A percentile compares a stretch with the other conserved stretches of the same genome.
Conservation (phyloP, 2,888 invertebrate species). For the Pristionchus japonicus region DNA sequence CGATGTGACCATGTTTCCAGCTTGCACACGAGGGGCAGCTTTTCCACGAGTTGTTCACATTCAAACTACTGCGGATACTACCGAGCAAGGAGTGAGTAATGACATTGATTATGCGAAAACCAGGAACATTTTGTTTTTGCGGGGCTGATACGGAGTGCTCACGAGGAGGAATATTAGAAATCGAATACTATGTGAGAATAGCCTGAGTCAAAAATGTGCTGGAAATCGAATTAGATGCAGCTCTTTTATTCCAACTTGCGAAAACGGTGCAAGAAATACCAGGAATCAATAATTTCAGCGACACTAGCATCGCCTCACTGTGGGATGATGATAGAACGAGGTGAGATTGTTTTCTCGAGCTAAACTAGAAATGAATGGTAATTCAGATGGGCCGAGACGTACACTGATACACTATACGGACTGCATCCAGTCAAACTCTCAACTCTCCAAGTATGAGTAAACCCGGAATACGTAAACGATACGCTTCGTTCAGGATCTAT, state of each 20-base stretch:
- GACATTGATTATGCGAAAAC: no score
- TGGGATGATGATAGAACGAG: not conserved
- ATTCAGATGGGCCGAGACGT: not conserved
- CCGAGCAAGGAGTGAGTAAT: slow-evolving; percentile 8
- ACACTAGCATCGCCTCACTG: not conserved
- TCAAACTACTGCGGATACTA: not conserved
- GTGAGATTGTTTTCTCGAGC: not conserved
- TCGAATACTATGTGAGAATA: no score
- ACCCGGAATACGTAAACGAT: no score
- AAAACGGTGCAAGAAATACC: no score
- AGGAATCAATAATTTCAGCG: slow-evolving; percentile 9
- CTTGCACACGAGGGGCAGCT: slow-evolving; percentile 9
- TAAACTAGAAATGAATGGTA: not conserved
- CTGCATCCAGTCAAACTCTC: slow-evolving; percentile 3
- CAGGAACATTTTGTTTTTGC: no score
- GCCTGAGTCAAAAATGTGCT: no score
- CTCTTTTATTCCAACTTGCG: no score
- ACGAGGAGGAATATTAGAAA: no score
- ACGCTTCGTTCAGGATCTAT: not conserved
- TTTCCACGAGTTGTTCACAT: slow-evolving; percentile 13
- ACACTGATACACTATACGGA: not conserved
- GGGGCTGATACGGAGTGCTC: no score
- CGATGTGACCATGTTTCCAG: no score
- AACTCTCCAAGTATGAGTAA: no score
- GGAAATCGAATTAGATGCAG: no score